These are phyloP conservation scores for Colaptes auratus DNA, from an alignment of 2,113 vertebrate species.

Conservation along the genomic window DNA sequence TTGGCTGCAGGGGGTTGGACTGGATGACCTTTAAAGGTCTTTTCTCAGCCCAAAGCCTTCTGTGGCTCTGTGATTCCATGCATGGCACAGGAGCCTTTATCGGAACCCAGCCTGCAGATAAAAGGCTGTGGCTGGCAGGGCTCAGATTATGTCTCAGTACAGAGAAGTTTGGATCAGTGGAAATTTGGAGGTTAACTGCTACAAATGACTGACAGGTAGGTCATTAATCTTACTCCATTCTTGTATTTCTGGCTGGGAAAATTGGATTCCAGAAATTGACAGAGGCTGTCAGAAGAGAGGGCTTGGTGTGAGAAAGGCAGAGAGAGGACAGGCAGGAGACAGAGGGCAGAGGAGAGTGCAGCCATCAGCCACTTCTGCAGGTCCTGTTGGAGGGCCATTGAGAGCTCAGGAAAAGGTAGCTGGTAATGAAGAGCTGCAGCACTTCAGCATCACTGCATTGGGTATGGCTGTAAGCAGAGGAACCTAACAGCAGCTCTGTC, in stretches of 20 bases:
- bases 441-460: neutral
- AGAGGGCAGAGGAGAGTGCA: neutral
- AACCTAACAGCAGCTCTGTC: neutral
- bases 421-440: neutral
- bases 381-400: neutral
- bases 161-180: neutral
- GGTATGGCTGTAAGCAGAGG: neutral
- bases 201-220: neutral
- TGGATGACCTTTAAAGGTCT: too few species aligned
- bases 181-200: neutral
- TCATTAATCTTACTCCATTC: neutral
- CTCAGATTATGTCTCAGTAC: fast-evolving
- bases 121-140: neutral
- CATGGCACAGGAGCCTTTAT: neutral
- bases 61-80: neutral
- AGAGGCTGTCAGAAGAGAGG: neutral
- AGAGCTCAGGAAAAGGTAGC: neutral
- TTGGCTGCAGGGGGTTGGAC: too few species aligned
- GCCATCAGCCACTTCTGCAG: neutral
- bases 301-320: neutral
- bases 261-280: neutral
- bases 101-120: neutral
- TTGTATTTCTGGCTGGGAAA: neutral
- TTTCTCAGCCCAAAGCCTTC: too few species aligned
- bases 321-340: neutral